Evolutionary conservation across 2,797 vertebrate species (phyloP).

Genomic region (Acanthurus tractus): DNA sequence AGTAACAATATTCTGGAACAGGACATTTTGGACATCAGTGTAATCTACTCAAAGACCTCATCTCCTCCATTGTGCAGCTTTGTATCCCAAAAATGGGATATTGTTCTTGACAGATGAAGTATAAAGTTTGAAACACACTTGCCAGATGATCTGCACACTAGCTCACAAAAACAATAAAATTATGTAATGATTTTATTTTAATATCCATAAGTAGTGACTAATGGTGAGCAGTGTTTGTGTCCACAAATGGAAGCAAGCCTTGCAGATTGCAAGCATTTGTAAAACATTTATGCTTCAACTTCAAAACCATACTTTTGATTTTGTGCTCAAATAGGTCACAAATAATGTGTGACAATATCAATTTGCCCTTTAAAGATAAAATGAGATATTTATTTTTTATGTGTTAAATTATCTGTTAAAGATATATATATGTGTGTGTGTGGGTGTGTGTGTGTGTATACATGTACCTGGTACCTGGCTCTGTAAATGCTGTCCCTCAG

Average conservation of each 20-base stretch:
- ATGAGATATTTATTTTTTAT: not conserved
- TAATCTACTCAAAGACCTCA: slow-evolving; percentile 16
- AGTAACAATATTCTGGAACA: slow-evolving; percentile 26
- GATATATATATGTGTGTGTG: not conserved
- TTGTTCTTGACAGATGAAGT: slow-evolving; percentile 56
- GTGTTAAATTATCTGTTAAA: slow-evolving; percentile 24
- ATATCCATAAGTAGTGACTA: not conserved
- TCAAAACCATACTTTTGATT: not conserved
- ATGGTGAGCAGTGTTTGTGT: not conserved
- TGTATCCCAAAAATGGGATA: slow-evolving; percentile 13
- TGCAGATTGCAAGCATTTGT: slow-evolving; percentile 19
- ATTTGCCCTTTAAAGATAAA: slow-evolving; percentile 9
- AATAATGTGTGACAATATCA: slow-evolving; percentile 9
- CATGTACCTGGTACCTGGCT: slow-evolving; percentile 9
- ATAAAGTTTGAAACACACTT: slow-evolving; percentile 43
- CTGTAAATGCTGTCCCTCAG: slow-evolving; percentile 28
- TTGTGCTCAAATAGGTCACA: slow-evolving; percentile 9
- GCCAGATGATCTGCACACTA: slow-evolving; percentile 17
- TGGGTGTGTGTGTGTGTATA: not conserved
- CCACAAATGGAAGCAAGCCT: not conserved
- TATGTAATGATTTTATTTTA: not conserved
- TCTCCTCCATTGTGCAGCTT: slow-evolving; percentile 12
- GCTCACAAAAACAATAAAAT: slow-evolving; percentile 4
- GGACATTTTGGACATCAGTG: slow-evolving; percentile 14
- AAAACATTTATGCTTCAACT: slow-evolving; percentile 53